Percentiles rank a stretch among this genome's conserved stretches.
Evolutionary conservation across 1,140 invertebrate genomes (phyloP).

Genomic region (Mesaphorura yosii): DNA sequence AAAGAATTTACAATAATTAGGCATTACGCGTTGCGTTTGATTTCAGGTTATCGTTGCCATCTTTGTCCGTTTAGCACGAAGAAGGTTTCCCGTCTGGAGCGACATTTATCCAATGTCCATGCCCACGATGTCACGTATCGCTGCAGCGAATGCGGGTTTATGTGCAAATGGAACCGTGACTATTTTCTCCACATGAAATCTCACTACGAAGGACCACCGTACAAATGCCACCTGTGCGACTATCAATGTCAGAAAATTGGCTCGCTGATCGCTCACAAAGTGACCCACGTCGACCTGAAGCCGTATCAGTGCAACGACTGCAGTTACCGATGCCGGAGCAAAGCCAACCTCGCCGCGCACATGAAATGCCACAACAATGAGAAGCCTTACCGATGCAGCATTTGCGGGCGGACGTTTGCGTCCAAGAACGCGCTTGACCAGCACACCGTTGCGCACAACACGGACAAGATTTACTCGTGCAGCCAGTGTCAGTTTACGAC

Average conservation of each 20-base stretch:
- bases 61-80: constrained; percentile 43
- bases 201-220: constrained; percentile 52
- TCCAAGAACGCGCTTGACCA: constrained; percentile 48
- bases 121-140: constrained; percentile 48
- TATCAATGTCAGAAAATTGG: constrained; percentile 42
- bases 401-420: constrained; percentile 43
- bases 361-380: constrained; percentile 36
- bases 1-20: no score
- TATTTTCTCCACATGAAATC: constrained; percentile 53
- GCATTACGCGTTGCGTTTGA: no score
- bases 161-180: constrained; percentile 49
- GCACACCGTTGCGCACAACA: constrained; percentile 45
- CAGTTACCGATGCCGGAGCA: constrained; percentile 32
- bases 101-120: constrained; percentile 44
- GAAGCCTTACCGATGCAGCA: constrained; percentile 37
- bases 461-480: constrained; percentile 46
- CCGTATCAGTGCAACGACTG: constrained; percentile 37
- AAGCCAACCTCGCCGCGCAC: constrained; percentile 34
- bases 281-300: constrained; percentile 43
- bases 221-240: constrained; percentile 50
- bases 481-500: constrained; percentile 54
- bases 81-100: constrained; percentile 40
- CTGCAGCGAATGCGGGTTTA: constrained; percentile 51
- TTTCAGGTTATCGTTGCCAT: constrained; percentile 39
- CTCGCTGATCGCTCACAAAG: constrained; percentile 43